A percentile compares a stretch with the other conserved stretches of the same genome.
These are phyloP conservation scores for Atrina japonica DNA, from an alignment of 2,888 invertebrate genomes.

Conservation along the genomic window DNA sequence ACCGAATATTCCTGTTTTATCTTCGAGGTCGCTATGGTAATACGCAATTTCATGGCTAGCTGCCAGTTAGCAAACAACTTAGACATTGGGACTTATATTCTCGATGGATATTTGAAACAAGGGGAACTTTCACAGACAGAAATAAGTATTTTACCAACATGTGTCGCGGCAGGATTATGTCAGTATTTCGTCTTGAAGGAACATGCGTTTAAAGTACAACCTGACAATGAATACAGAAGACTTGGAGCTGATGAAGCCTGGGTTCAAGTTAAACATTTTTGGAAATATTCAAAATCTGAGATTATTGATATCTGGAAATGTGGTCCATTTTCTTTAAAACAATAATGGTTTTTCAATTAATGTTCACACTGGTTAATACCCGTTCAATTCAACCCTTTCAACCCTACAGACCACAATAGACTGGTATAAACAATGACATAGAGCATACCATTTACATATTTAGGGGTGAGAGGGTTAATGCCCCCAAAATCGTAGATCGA, in stretches of 20 bases:
- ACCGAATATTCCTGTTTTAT: conserved; percentile 24
- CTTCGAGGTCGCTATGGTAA: conserved; percentile 37
- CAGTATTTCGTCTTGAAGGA: conserved; percentile 34
- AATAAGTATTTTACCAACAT: conserved; percentile 17
- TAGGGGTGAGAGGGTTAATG: too few species aligned
- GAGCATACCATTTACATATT: too few species aligned
- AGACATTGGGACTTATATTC: conserved; percentile 19
- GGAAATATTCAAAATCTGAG: too few species aligned
- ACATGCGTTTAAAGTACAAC: conserved; percentile 29
- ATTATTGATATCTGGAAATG: too few species aligned
- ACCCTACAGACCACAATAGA: too few species aligned
- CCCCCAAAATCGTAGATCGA: too few species aligned
- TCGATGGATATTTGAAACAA: conserved; percentile 31
- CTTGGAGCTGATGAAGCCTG: conserved; percentile 29
- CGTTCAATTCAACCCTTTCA: too few species aligned
- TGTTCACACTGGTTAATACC: too few species aligned
- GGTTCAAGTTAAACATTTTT: not conserved
- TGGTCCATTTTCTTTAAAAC: too few species aligned
- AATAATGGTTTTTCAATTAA: too few species aligned
- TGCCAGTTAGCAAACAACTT: conserved; percentile 4
- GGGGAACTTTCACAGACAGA: conserved; percentile 13
- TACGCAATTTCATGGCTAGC: conserved; percentile 28
- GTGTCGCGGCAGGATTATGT: conserved; percentile 26
- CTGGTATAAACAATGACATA: too few species aligned
- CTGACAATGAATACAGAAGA: conserved; percentile 29